Base-by-base conservation (phyloP, 2,797 vertebrate genomes). In the Rhinichthys osculus region DNA sequence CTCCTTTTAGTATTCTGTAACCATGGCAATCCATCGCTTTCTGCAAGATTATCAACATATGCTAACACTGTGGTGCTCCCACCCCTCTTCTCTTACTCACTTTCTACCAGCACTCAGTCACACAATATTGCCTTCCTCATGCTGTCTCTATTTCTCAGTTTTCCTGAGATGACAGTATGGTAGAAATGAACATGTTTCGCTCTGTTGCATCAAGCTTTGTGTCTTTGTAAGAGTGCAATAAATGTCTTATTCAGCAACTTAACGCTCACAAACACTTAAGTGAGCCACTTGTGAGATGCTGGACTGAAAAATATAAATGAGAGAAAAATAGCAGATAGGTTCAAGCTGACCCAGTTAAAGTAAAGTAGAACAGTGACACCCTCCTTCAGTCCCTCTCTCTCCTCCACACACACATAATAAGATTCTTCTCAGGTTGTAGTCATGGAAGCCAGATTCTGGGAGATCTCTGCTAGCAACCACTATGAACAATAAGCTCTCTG, bases 1-100 rank as follows among this genome's bases (percentile, higher is more conserved):
- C 92, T 94, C 88, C 89, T 93, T 93, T 94, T 92, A 93, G 93
- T 94, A 91, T 94, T 94, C 89, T 6, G 94, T 95, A 91, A 91
- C 95, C 94, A 94, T 93, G 92, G 93, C 88, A 92, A 95, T 92
- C 54, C 89, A 90, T 89, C 85, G 82, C 85, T 92, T 85, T 89
- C 82, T 90, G 66, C 84, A 91, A 88, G 89, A 89, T 90, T 85
- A n/a, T 82, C 57, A 73, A 85, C 84, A 87, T 88, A 92, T 92
- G 92, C 92, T 90, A 88, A 47, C 21, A 87, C 85, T 83, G 90
- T 79, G 88, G 87, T 85, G 87, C 89, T 88, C 90, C 84, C 86
- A 64, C 76, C 89, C 76, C 87, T 92, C 86, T 59, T 79, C 83
- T 84, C 71, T 74, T 66, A 40, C 38, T 81, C 81, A 84, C 73